Conservation (phyloP, 1,140 invertebrate species). For the Drosophila bocqueti region DNA sequence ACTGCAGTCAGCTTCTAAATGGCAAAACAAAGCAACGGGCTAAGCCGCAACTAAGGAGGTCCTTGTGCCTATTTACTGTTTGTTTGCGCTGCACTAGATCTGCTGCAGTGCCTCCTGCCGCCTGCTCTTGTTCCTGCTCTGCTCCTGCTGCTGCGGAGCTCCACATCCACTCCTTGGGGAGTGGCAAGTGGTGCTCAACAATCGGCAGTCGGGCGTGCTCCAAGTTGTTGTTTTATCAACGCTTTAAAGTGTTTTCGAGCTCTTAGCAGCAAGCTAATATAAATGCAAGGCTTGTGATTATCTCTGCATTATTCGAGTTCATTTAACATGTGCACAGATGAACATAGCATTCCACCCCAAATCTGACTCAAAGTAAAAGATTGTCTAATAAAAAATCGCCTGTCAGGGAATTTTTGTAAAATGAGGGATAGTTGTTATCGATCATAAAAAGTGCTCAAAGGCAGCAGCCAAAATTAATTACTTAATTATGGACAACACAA, state of each 20-base stretch:
- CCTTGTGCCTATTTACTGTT: slow-evolving; percentile 73
- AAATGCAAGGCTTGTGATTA: background rate
- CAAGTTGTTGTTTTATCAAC: slow-evolving; percentile 57
- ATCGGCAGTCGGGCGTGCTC: slow-evolving; percentile 41
- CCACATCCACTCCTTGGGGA: slow-evolving; percentile 5
- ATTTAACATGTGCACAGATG: slow-evolving; percentile 7
- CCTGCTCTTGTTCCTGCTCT: background rate
- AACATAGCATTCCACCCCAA: background rate
- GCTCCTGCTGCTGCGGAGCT: background rate
- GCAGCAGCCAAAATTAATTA: background rate
- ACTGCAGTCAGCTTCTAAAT: slow-evolving; percentile 35
- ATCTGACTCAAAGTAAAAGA: slow-evolving; percentile 1
- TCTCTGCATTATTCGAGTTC: slow-evolving; percentile 12
- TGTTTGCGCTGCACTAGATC: slow-evolving; percentile 72
- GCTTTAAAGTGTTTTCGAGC: slow-evolving; percentile 15
- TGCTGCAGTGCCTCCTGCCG: slow-evolving; percentile 19
- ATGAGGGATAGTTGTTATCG: background rate
- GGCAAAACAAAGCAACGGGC: slow-evolving; percentile 46
- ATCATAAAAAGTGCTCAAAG: slow-evolving; percentile 9
- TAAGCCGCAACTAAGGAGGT: slow-evolving; percentile 62
- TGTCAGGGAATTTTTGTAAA: background rate
- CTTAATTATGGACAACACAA: background rate
- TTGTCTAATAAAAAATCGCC: slow-evolving; percentile 19
- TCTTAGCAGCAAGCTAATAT: background rate
- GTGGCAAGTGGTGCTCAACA: slow-evolving; percentile 28